phyloP scores from a whole-genome alignment of 2,888 invertebrate genomes.

The Melipona beecheii region DNA sequence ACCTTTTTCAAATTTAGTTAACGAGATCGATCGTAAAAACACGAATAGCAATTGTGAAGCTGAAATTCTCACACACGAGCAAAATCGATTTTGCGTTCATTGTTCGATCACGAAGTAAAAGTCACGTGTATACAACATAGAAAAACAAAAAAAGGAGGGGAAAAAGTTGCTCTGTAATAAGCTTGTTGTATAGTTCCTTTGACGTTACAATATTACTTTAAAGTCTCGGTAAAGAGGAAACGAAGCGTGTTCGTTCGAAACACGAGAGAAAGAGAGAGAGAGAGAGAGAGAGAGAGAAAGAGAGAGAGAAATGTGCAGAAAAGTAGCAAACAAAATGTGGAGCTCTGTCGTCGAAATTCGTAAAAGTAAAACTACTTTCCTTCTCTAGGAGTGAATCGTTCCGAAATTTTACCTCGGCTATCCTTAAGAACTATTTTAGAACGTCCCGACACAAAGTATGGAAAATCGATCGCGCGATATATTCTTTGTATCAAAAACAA shows the following conservation, averaged over 20 bases:
- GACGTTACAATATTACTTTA: conserved; percentile 69
- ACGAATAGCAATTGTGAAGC: conserved; percentile 4
- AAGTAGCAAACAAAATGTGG: not conserved
- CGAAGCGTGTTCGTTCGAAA: conserved; percentile 6
- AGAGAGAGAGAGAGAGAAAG: no score
- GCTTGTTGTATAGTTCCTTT: conserved; percentile 62
- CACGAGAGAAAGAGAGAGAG: not conserved
- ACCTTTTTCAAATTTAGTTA: not conserved
- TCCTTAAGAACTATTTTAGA: conserved; percentile 26
- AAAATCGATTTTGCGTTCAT: conserved; percentile 15
- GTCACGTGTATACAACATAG: conserved; percentile 9
- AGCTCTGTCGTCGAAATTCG: conserved; percentile 8
- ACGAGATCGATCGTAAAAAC: conserved; percentile 9
- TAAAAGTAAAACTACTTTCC: conserved; percentile 1
- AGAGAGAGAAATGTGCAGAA: not conserved
- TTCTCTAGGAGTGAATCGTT: conserved; percentile 5
- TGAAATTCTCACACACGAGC: not conserved
- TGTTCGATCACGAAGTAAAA: conserved; percentile 27
- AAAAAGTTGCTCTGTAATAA: conserved; percentile 59
- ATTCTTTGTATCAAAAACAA: conserved; percentile 20
- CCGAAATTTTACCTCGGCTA: conserved; percentile 29
- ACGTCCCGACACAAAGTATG: conserved; percentile 3
- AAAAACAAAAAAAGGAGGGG: not conserved
- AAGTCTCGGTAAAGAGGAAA: conserved; percentile 43
- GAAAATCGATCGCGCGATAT: conserved; percentile 13